Base-by-base conservation (phyloP, 2,113 vertebrate genomes). In the Sander vitreus region DNA sequence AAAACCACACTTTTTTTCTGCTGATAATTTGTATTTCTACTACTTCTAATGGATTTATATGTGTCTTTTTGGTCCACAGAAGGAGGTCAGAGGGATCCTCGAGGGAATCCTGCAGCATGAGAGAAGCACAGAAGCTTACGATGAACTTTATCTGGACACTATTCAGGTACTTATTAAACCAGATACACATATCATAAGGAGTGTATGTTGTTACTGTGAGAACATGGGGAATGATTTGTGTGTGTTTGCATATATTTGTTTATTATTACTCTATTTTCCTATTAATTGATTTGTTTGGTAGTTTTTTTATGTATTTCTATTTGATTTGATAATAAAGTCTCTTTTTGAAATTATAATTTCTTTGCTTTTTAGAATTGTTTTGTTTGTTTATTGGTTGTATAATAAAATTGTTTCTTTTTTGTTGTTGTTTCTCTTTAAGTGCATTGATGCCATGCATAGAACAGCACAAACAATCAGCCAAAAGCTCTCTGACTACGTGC, bases 121-220 rank as follows among this genome's bases (percentile, higher is more conserved):
- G 33, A n/a, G 2, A 12, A 2, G 0, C 15, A 89, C 92, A 0
- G 92, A 95, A 55, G 33, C 19, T 15, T 90, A 81, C 0, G 30
- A 90, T 45, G 6, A 48, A 33, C 51, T 94, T 12, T 80, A 93
- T 13, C 1, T 94, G 25, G 93, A 95, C 83, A 78, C 79, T 5
- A 92, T 91, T 69, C 83, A 89, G 88, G 94, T 94, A 45, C 39
- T 43, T 43, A 39, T 39, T 10, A 43, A 10, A 11, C 39, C 2
- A 43, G 39, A 43, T 11, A 43, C 11, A 43, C 10, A 43, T 43
- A 43, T 43, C 11, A 43, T 43, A 43, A 11, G 8, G 25, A 27
- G 23, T 15, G 6, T 30, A 15, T 13, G 16, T 19, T 11, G 30
- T 33, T 19, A 33, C 8, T 60, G 58, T 30, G 57, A 30, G 25